Evolutionary conservation across 1,140 invertebrate species (phyloP).

Genomic region (Steinernema khuongi): DNA sequence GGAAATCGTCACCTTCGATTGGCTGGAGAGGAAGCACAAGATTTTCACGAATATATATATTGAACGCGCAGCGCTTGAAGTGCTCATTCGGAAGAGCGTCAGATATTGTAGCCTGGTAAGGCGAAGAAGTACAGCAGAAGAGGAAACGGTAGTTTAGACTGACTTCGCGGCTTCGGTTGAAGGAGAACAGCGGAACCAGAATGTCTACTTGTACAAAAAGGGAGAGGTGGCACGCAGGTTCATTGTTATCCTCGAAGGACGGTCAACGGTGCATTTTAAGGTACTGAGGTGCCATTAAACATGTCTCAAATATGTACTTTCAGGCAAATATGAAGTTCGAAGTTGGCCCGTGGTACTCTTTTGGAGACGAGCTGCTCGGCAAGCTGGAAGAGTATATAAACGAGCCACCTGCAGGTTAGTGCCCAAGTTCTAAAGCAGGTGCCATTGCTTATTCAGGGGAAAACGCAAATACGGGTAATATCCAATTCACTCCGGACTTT

Average conservation of each 20-base stretch:
- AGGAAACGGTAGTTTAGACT: constrained; percentile 24
- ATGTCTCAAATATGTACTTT: not conserved
- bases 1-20: constrained; percentile 40
- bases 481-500: constrained; percentile 50
- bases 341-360: constrained; percentile 50
- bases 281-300: constrained; percentile 32
- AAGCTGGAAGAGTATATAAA: constrained; percentile 33
- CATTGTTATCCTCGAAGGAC: constrained; percentile 46
- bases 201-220: constrained; percentile 35
- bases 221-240: constrained; percentile 43
- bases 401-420: constrained; percentile 6
- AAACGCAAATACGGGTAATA: constrained; percentile 22
- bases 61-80: constrained; percentile 38
- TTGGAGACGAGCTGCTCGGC: constrained; percentile 42
- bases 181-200: not conserved
- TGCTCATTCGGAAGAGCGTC: constrained; percentile 44
- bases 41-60: constrained; percentile 42
- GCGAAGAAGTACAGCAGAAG: constrained; percentile 9
- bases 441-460: constrained; percentile 23
- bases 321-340: constrained; percentile 45
- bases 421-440: not conserved
- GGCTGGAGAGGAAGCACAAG: constrained; percentile 40
- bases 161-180: constrained; percentile 20
- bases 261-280: constrained; percentile 41
- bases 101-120: constrained; percentile 18